Percentiles rank a stretch among this genome's conserved stretches.
phyloP scores from a whole-genome alignment of 2,888 invertebrate genomes.

The Anthoptus insignis region DNA sequence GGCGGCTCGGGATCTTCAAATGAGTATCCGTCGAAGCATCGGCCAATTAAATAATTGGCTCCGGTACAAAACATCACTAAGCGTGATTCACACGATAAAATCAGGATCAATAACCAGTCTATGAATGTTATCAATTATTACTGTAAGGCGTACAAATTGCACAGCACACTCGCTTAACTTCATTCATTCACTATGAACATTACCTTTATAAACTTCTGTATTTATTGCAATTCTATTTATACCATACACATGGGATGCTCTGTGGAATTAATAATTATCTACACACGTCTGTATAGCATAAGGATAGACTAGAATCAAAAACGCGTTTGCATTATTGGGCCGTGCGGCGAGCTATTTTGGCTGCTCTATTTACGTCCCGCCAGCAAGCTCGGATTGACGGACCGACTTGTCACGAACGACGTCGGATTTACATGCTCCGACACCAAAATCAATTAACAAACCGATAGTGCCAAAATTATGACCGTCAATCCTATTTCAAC shows the following conservation, averaged over 20 bases:
- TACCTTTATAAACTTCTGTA: constrained; percentile 42
- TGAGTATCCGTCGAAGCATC: constrained; percentile 62
- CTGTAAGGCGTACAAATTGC: constrained; percentile 43
- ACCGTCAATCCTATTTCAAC: constrained; percentile 27
- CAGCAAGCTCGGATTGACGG: constrained; percentile 86
- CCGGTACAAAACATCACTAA: constrained; percentile 59
- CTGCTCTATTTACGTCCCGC: constrained; percentile 78
- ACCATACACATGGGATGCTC: constrained; percentile 37
- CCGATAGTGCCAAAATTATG: constrained; percentile 45
- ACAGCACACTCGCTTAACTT: constrained; percentile 46
- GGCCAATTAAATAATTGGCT: constrained; percentile 70
- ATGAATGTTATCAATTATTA: constrained; percentile 38
- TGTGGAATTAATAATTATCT: constrained; percentile 45
- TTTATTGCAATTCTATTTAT: constrained; percentile 38
- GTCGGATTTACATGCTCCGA: constrained; percentile 65
- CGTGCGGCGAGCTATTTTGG: constrained; percentile 82
- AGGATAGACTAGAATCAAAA: constrained; percentile 79
- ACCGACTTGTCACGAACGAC: constrained; percentile 80
- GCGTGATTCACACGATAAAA: constrained; percentile 62
- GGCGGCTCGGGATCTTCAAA: constrained; percentile 53
- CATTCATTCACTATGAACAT: constrained; percentile 43
- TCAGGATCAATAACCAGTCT: constrained; percentile 41
- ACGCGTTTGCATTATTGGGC: constrained; percentile 82
- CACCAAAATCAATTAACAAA: constrained; percentile 58
- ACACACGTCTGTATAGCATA: constrained; percentile 60